phyloP scores from a whole-genome alignment of 2,797 vertebrate genomes.

The Dromococcyx pavoninus region DNA sequence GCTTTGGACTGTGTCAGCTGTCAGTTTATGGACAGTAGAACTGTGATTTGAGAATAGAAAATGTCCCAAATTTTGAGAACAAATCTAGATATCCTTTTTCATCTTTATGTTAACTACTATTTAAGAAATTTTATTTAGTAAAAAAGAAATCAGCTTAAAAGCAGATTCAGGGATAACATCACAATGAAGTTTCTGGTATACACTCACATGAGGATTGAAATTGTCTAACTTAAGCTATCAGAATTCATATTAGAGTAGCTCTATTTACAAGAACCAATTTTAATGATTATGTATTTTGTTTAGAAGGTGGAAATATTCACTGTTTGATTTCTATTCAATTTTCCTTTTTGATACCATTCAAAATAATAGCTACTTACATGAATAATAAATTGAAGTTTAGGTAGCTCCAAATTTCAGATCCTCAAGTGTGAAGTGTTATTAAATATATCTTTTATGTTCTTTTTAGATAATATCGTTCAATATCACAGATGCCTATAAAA shows the following conservation, averaged over 20 bases:
- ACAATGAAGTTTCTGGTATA: background rate
- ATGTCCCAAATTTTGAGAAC: background rate
- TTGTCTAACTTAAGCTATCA: background rate
- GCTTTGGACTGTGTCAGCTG: background rate
- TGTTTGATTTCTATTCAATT: no score
- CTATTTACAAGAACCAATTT: background rate
- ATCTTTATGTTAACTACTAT: background rate
- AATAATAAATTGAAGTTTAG: background rate
- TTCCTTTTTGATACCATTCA: background rate
- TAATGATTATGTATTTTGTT: background rate
- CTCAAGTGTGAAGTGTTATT: background rate
- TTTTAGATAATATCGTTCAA: background rate
- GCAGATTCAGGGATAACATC: background rate
- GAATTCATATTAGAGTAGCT: background rate
- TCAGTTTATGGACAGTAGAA: background rate
- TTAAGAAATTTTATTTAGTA: background rate
- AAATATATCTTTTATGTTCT: background rate
- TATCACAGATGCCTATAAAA: conserved; percentile 1
- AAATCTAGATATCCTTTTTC: background rate
- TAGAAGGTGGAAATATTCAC: background rate
- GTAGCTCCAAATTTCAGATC: background rate
- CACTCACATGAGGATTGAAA: background rate
- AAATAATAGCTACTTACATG: background rate
- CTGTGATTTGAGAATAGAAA: background rate
- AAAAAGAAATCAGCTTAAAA: background rate